Evolutionary conservation across 1,140 invertebrate species (phyloP).

Genomic region (Oreohelix idahoensis): DNA sequence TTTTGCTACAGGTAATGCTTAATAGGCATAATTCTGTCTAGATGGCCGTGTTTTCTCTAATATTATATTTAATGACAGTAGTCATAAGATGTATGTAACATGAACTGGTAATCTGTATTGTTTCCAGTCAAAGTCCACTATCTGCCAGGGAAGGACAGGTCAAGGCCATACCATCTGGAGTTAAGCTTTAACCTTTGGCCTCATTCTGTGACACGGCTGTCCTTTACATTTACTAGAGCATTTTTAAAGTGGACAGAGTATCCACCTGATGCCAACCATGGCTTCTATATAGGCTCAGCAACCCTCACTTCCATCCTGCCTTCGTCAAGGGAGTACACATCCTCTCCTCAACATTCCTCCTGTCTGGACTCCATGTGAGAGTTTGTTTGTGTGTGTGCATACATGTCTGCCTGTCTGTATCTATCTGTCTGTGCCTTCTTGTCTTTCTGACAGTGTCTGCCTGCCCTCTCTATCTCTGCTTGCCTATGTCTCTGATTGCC

Average conservation of each 20-base stretch:
- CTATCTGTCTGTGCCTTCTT: no score
- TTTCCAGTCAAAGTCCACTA: slow-evolving; percentile 76
- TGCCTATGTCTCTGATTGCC: no score
- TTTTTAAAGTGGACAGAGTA: slow-evolving; percentile 99
- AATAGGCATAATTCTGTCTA: no score
- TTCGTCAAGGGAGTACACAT: slow-evolving; percentile 84
- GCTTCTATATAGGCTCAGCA: slow-evolving; percentile 78
- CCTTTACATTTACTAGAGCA: slow-evolving; percentile 92
- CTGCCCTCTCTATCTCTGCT: no score
- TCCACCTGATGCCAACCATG: slow-evolving; percentile 98
- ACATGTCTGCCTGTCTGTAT: no score
- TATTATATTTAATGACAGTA: no score
- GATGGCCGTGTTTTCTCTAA: no score
- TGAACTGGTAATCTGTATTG: slow-evolving; percentile 4
- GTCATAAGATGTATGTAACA: no score
- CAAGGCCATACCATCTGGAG: slow-evolving; percentile 91
- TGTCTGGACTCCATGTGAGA: slow-evolving; percentile 78
- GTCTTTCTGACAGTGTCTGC: no score
- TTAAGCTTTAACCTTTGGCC: slow-evolving; percentile 85
- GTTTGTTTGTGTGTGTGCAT: no score
- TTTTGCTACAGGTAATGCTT: no score
- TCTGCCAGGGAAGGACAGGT: slow-evolving; percentile 87
- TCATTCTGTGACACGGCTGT: slow-evolving; percentile 85
- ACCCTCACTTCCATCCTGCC: slow-evolving; percentile 85
- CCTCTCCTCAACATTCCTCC: slow-evolving; percentile 81